These are phyloP conservation scores for Sphaeridia pumilis DNA, from an alignment of 2,888 invertebrate genomes.

Conservation along the genomic window DNA sequence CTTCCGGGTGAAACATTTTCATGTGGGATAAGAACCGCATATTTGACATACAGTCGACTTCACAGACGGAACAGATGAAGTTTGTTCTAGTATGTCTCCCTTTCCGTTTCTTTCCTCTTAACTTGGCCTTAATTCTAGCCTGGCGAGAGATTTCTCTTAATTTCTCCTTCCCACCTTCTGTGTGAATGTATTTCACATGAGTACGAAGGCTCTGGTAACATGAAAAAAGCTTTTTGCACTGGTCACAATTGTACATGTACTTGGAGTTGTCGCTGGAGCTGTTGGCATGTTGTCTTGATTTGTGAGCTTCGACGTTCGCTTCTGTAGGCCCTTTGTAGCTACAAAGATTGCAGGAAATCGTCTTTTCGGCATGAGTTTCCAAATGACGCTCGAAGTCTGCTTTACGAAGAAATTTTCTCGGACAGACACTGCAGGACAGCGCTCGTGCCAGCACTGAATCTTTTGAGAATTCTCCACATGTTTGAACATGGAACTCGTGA, in stretches of 20 bases:
- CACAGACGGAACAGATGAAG: constrained; percentile 1
- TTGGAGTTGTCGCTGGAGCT: background rate
- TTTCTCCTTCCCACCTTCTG: background rate
- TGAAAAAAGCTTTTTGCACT: background rate
- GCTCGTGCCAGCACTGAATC: background rate
- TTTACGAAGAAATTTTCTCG: background rate
- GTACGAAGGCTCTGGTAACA: background rate
- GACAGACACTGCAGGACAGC: background rate
- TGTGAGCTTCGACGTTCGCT: background rate
- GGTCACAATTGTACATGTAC: background rate
- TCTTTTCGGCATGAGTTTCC: background rate
- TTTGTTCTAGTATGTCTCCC: too few species aligned
- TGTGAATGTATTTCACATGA: constrained; percentile 4
- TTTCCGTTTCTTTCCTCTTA: too few species aligned
- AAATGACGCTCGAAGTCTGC: background rate
- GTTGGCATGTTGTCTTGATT: constrained; percentile 1
- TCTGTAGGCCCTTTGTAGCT: background rate
- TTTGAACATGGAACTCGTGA: background rate
- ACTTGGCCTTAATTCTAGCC: background rate
- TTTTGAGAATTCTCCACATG: background rate
- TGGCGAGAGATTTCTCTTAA: too few species aligned
- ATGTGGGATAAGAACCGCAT: background rate
- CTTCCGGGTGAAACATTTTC: background rate
- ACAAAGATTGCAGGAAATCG: background rate
- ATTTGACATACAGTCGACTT: constrained; percentile 4